A percentile compares a stretch with the other conserved stretches of the same genome.
Evolutionary conservation across 2,113 vertebrate genomes (phyloP).

Genomic region (Panthera tigris): DNA sequence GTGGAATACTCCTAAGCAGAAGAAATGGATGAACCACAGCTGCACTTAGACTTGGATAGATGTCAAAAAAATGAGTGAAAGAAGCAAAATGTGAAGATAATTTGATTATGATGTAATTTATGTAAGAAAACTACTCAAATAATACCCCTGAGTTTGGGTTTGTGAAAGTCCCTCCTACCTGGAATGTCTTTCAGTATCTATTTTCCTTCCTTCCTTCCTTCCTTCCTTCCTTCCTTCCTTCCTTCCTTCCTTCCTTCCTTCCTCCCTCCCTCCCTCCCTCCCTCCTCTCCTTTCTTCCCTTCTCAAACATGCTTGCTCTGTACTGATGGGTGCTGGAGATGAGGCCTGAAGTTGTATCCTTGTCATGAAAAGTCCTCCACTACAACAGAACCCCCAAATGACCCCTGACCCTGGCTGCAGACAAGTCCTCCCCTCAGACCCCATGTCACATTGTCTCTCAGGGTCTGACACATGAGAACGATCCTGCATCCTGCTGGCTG

Average conservation of each 20-base stretch:
- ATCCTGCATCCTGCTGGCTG: neutral
- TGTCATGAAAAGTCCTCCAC: neutral
- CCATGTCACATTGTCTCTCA: fast-evolving
- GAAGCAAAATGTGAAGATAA: neutral
- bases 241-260: neutral
- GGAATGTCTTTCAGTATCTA: neutral
- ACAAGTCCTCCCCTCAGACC: neutral
- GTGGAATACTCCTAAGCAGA: neutral
- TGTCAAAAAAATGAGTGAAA: neutral
- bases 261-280: no score
- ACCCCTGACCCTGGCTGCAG: neutral
- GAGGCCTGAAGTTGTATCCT: neutral
- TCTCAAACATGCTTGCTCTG: neutral
- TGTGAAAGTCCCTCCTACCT: neutral
- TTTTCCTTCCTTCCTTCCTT: neutral
- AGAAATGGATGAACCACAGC: neutral
- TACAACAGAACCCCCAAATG: neutral
- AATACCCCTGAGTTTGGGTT: neutral
- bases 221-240: no score
- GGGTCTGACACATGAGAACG: neutral
- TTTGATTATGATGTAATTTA: neutral
- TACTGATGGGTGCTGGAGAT: neutral
- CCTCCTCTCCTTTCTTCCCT: neutral
- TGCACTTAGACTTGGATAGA: neutral
- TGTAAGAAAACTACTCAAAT: neutral